These are phyloP conservation scores for Lycocorax pyrrhopterus DNA, from an alignment of 2,113 vertebrate genomes.

Conservation along the genomic window DNA sequence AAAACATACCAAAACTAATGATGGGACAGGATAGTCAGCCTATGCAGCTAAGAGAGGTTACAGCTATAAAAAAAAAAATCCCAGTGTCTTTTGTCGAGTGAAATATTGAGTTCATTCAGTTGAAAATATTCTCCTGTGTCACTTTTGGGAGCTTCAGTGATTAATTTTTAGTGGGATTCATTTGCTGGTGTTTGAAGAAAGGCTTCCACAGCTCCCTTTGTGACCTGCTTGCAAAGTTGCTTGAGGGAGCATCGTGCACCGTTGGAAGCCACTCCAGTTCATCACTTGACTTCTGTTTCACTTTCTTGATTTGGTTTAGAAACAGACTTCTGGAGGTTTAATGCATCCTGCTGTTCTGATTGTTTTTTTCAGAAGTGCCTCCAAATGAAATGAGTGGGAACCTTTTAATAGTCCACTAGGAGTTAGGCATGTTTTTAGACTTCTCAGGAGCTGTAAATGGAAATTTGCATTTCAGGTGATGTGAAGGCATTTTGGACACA, in stretches of 20 bases:
- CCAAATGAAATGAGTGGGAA: background rate
- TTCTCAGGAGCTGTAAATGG: background rate
- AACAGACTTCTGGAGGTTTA: background rate
- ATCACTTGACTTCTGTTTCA: background rate
- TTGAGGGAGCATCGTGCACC: background rate
- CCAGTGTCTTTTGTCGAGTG: background rate
- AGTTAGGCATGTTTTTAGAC: background rate
- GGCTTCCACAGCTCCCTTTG: background rate
- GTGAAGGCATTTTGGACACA: constrained; percentile 70
- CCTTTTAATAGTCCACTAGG: background rate
- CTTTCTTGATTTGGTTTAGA: background rate
- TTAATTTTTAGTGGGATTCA: background rate
- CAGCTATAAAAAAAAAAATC: background rate
- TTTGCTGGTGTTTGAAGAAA: background rate
- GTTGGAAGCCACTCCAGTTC: background rate
- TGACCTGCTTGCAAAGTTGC: background rate
- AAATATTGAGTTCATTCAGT: background rate
- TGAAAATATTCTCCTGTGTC: background rate
- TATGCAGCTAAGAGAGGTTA: background rate
- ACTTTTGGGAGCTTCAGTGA: background rate
- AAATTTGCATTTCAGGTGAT: constrained; percentile 64
- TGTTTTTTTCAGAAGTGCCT: background rate
- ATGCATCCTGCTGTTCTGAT: background rate
- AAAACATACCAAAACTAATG: background rate
- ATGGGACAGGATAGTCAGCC: background rate